Evolutionary conservation across 2,888 invertebrate species (phyloP).

Genomic region (Dicycla oo): DNA sequence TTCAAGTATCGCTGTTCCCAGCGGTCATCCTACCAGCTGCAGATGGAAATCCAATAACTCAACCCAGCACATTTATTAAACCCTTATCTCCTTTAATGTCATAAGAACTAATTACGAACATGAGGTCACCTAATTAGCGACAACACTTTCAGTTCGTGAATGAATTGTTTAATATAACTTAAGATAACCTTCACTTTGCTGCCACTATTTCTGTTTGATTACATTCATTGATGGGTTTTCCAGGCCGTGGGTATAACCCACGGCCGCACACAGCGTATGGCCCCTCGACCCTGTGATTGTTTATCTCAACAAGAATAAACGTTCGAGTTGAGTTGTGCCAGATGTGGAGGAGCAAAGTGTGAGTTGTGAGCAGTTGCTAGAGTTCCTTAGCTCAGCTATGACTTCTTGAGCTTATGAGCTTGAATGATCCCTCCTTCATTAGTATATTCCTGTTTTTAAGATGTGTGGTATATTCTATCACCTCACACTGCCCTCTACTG

Average conservation of each 20-base stretch:
- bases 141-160: slow-evolving; percentile 10
- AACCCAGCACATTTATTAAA: background rate
- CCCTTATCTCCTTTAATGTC: background rate
- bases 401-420: too few relatives aligned
- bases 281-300: slow-evolving; percentile 43
- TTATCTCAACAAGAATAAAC: slow-evolving; percentile 42
- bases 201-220: slow-evolving; percentile 47
- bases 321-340: background rate
- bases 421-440: background rate
- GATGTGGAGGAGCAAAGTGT: slow-evolving; percentile 17
- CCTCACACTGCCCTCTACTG: background rate
- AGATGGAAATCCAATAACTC: slow-evolving; percentile 9
- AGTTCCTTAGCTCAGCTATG: slow-evolving; percentile 23
- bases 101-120: slow-evolving; percentile 10
- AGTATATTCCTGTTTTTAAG: too few relatives aligned
- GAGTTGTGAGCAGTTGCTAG: background rate
- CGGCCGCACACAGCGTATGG: background rate
- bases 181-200: slow-evolving; percentile 31
- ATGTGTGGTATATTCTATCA: too few relatives aligned
- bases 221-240: slow-evolving; percentile 47
- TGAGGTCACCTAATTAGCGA: too few relatives aligned
- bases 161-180: too few relatives aligned
- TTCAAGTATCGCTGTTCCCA: background rate
- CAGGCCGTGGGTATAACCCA: slow-evolving; percentile 48
- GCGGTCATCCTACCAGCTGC: background rate